Evolutionary conservation across 2,797 vertebrate genomes (phyloP).

Genomic region (Enteromius argenteus): DNA sequence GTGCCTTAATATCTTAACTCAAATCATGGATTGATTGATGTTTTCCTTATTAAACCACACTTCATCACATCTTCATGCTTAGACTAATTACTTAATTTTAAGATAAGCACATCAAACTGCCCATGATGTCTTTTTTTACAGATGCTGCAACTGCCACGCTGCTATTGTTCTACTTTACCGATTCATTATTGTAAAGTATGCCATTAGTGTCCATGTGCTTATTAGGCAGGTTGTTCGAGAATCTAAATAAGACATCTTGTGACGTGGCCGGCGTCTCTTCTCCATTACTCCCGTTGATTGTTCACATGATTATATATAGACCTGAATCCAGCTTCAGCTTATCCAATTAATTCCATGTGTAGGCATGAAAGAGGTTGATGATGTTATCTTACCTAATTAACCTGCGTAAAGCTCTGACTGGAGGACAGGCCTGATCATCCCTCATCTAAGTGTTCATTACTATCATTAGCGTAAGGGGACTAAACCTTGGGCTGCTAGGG

Average conservation of each 20-base stretch:
- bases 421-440: slow-evolving; percentile 82
- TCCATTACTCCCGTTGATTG: slow-evolving; percentile 75
- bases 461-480: slow-evolving; percentile 81
- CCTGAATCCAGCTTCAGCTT: slow-evolving; percentile 75
- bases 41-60: slow-evolving; percentile 45
- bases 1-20: not conserved
- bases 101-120: slow-evolving; percentile 48
- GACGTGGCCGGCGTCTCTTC: slow-evolving; percentile 71
- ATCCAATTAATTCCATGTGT: slow-evolving; percentile 85
- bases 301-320: slow-evolving; percentile 84
- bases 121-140: slow-evolving; percentile 56
- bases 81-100: slow-evolving; percentile 53
- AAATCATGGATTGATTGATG: slow-evolving; percentile 27
- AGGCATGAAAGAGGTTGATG: slow-evolving; percentile 84
- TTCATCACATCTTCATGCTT: slow-evolving; percentile 46
- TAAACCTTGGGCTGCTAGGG: slow-evolving; percentile 75
- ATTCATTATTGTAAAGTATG: slow-evolving; percentile 61
- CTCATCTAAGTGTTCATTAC: slow-evolving; percentile 84
- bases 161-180: slow-evolving; percentile 49
- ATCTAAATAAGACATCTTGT: slow-evolving; percentile 80
- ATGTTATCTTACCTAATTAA: slow-evolving; percentile 91
- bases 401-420: slow-evolving; percentile 84
- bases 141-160: not conserved
- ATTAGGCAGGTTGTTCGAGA: slow-evolving; percentile 74
- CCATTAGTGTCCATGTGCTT: slow-evolving; percentile 65